Evolutionary conservation across 2,113 vertebrate genomes (phyloP).

Genomic region (Alethe diademata): DNA sequence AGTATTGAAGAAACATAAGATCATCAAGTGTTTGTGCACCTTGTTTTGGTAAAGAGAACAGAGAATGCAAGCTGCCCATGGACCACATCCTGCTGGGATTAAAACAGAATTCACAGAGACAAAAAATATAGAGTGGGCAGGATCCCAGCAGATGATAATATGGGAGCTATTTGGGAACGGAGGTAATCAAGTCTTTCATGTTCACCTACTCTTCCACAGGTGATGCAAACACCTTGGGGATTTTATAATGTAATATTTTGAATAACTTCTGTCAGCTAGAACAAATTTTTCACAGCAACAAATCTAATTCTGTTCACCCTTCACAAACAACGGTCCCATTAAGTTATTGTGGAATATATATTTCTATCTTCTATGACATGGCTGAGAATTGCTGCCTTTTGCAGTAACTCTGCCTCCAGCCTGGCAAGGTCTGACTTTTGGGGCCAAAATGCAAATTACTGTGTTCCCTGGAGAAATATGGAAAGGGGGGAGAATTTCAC

Average conservation of each 20-base stretch:
- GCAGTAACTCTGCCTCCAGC: not conserved
- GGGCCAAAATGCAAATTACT: not conserved
- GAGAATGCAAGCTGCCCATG: not conserved
- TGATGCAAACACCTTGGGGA: not conserved
- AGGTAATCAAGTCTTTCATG: not conserved
- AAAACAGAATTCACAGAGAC: not conserved
- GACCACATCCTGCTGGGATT: not conserved
- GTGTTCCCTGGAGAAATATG: not conserved
- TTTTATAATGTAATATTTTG: not conserved
- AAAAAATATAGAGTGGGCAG: not conserved
- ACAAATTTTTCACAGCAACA: not conserved
- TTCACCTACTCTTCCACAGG: not conserved
- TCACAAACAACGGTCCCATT: not conserved
- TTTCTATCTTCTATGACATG: not conserved
- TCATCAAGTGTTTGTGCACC: not conserved
- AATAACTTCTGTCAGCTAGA: not conserved
- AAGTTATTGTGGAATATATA: not conserved
- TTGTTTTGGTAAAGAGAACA: not conserved
- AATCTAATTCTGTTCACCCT: not conserved
- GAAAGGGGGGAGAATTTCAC: not conserved
- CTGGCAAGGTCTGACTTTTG: not conserved
- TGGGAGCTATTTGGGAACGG: not conserved
- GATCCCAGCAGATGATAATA: not conserved
- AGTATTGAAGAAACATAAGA: not conserved
- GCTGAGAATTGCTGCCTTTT: not conserved